phyloP scores from a whole-genome alignment of 2,113 vertebrate species.

The Myodes glareolus region DNA sequence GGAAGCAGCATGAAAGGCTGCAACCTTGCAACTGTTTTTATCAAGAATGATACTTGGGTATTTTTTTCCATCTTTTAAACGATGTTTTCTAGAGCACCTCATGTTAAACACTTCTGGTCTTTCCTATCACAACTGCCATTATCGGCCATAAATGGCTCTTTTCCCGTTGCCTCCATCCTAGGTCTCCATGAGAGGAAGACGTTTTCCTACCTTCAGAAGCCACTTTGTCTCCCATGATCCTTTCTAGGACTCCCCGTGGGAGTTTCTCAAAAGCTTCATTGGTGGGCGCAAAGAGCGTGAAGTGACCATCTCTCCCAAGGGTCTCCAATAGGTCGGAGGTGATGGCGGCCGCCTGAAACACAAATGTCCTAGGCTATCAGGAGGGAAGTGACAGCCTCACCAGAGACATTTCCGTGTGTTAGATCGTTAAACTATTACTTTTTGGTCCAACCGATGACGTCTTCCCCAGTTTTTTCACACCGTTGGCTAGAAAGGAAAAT shows the following conservation, averaged over 20 bases:
- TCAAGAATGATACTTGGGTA: not conserved
- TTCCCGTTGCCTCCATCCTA: not conserved
- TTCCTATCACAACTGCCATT: not conserved
- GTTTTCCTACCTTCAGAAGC: conserved; percentile 91
- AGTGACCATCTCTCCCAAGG: conserved; percentile 92
- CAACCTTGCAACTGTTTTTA: not conserved
- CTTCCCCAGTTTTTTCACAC: not conserved
- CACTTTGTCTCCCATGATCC: conserved; percentile 92
- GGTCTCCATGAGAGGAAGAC: not conserved
- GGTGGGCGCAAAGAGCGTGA: conserved; percentile 96
- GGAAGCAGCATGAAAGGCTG: not conserved
- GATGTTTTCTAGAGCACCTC: not conserved
- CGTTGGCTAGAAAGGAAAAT: not conserved
- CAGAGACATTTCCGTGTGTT: not conserved
- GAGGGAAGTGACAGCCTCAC: not conserved
- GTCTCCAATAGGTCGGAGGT: conserved; percentile 89
- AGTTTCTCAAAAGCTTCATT: conserved; percentile 95
- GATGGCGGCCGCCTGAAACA: conserved; percentile 89
- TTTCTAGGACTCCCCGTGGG: conserved; percentile 89
- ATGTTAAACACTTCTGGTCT: not conserved
- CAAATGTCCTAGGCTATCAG: not conserved
- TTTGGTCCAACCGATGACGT: not conserved
- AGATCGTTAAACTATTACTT: not conserved
- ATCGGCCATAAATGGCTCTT: not conserved
- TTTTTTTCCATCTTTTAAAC: not conserved